phyloP scores from a whole-genome alignment of 37 sponge, comb jelly and placozoan species.

The Ianthella basta region DNA sequence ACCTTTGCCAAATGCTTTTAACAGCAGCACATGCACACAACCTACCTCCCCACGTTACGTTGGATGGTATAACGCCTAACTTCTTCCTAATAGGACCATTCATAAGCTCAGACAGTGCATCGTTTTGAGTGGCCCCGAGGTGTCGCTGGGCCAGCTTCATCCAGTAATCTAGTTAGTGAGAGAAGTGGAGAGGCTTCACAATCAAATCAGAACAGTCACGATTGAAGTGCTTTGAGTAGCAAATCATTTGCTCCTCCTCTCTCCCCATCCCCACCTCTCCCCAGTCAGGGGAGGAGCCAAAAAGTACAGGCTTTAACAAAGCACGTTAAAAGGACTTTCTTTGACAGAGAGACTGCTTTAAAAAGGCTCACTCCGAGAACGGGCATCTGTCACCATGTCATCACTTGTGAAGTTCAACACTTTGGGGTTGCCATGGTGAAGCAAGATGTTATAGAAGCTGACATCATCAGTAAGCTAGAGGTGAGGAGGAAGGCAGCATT shows the following conservation, averaged over 20 bases:
- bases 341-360: not conserved
- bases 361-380: no score
- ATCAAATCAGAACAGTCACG: no score
- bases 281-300: no score
- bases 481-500: not conserved
- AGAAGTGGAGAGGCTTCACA: not conserved
- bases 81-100: constrained; percentile 77
- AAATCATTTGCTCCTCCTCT: no score
- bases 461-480: constrained; percentile 64
- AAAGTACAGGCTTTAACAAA: not conserved
- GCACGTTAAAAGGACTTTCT: not conserved
- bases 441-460: constrained; percentile 69
- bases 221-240: no score
- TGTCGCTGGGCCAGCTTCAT: not conserved
- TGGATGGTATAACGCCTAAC: constrained; percentile 59
- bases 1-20: no score
- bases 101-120: constrained; percentile 61
- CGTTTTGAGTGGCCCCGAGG: constrained; percentile 20
- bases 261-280: no score
- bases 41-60: constrained; percentile 77
- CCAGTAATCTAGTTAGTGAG: not conserved
- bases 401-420: constrained; percentile 14
- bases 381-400: not conserved
- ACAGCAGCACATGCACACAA: not conserved
- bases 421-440: constrained; percentile 41